Evolutionary conservation across 2,797 vertebrate species (phyloP), one percentile per base, ranked within the genome.

Genomic region (Perodicticus potto): DNA sequence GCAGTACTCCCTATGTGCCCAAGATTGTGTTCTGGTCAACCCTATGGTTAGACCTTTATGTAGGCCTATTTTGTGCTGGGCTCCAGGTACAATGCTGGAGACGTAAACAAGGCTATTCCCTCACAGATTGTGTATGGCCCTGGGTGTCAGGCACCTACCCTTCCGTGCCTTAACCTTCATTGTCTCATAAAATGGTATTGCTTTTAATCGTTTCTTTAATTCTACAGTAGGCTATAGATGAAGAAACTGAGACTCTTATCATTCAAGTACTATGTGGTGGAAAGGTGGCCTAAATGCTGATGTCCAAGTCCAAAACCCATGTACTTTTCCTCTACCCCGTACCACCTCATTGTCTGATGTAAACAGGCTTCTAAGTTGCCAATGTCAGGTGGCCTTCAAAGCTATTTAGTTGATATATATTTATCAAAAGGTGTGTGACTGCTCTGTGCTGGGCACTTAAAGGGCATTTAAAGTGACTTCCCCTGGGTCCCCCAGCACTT

Each of bases 191-290:
- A 40, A 29, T 7, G 1, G 22, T 87, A 93, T 88, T 82, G 34
- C 72, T 86, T 92, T 53, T 69, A 65, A 70, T 82, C 78, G n/a
- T 92, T 87, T 90, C n/a, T 88, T 74, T 37, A 53, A 1, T 70
- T 95, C 5, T 17, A 19, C 3, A 6, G 12, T 61, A 8, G 27
- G 55, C 89, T 77, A 4, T 29, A 61, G 72, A 53, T 76, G 87
- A 86, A 49, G 89, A 77, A 91, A 94, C 67, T 57, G 77, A 91
- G 40, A 37, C 74, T 45, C 34, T 70, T 61, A 45, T 76, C 45
- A 29, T 43, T 77, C 49, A 85, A 3, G 29, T 81, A 45, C 4
- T 73, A 73, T 37, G 10, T 59, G 63, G 22, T 34, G n/a, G 86
- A 37, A 53, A 69, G 45, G 57, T 88, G 43, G 57, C 88, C 82